These are phyloP conservation scores for Liopterus haemorrhoidalis DNA, from an alignment of 2,888 invertebrate species.

Conservation along the genomic window DNA sequence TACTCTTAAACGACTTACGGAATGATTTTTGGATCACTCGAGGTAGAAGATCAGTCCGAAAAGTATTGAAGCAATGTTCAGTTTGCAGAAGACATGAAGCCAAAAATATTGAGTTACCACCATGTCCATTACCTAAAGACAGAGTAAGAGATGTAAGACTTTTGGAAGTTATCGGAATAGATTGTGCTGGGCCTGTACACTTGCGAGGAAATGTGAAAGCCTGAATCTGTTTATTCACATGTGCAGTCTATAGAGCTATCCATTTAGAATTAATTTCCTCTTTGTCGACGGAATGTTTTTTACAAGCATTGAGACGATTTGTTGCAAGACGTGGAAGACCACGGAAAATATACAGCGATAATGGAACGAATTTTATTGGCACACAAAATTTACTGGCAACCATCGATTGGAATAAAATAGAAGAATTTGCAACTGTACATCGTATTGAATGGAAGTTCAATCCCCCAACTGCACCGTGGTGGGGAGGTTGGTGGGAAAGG, in stretches of 20 bases:
- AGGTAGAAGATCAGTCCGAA: conserved; percentile 24
- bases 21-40: conserved; percentile 31
- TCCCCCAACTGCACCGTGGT: too few species aligned
- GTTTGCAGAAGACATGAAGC: conserved; percentile 28
- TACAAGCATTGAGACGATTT: conserved; percentile 31
- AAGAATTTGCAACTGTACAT: too few species aligned
- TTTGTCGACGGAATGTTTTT: conserved; percentile 33
- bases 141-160: conserved; percentile 33
- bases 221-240: conserved; percentile 39
- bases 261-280: conserved; percentile 38
- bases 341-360: conserved; percentile 29
- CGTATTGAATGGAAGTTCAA: too few species aligned
- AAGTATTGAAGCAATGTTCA: conserved; percentile 24
- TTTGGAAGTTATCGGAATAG: conserved; percentile 37
- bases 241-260: conserved; percentile 38
- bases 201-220: conserved; percentile 28
- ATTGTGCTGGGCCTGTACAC: conserved; percentile 38
- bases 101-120: conserved; percentile 25
- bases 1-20: conserved; percentile 25
- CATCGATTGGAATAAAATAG: too few species aligned
- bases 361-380: background rate
- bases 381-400: too few species aligned
- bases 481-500: too few species aligned
- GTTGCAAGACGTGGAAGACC: conserved; percentile 31
- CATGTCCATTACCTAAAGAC: conserved; percentile 34